Base-by-base conservation (phyloP, 2,113 vertebrate species). In the Odobenus rosmarus region DNA sequence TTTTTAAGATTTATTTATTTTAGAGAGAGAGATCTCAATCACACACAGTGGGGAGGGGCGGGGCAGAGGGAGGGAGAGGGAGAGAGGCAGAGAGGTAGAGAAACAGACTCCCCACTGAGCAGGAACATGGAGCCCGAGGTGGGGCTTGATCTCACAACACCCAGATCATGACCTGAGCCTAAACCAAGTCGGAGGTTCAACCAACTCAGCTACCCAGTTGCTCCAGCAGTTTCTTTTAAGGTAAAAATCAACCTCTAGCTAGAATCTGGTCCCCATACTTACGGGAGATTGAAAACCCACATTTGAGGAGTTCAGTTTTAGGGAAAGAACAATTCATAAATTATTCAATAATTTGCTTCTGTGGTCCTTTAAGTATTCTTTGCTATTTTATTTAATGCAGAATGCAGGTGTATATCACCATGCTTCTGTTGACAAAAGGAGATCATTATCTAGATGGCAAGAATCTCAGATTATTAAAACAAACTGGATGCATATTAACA, bases 241-340 rank as follows among this genome's bases (percentile, higher is more conserved):
- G 67, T 90, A 53, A 95, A 95, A 79, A 61, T 69, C 64, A 67
- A n/a, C 91, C 49, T 79, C 80, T 88, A 62, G 59, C 33, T 79
- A 72, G 72, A 96, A 61, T 82, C 46, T 80, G 21, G 74, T 92
- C 46, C 33, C 77, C 9, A 7, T 88, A 93, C 53, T 93, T 94
- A 80, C 42, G 88, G 69, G 88, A 97, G 77, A 88, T 81, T 94
- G 81, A 92, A 97, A 95, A 76, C 33, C 31, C n/a, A 88, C 59
- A 86, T 88, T 59, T n/a, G 42, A 93, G 26, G 62, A 90, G 57
- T 82, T 97, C 28, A 53, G 46, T 67, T 93, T 55, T 87, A 87
- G 61, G 86, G 42, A 83, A 61, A 95, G n/a, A 96, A 82, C 49
- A 77, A 1, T 69, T 74, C 33, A 77, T 92, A 72, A 51, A 72